These are phyloP conservation scores for Poeciliopsis prolifica DNA, from an alignment of 2,113 vertebrate species.

Conservation along the genomic window DNA sequence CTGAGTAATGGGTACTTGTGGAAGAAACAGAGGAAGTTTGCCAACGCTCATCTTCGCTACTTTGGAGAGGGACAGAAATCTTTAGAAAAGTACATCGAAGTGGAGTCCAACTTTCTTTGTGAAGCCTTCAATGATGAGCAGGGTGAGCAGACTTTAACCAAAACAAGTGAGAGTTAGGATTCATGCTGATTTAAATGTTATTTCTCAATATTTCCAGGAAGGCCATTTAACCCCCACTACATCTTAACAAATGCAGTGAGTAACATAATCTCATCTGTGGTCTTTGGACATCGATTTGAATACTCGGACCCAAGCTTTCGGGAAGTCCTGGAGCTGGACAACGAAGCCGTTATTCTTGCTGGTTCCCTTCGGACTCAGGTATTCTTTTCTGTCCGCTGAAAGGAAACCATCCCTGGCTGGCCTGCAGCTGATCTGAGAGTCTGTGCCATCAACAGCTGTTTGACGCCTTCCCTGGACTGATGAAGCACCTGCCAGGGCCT, in stretches of 20 bases:
- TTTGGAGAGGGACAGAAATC: constrained; percentile 82
- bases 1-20: constrained; percentile 78
- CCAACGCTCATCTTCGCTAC: constrained; percentile 77
- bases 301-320: constrained; percentile 83
- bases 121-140: constrained; percentile 82
- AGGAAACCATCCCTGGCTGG: not conserved
- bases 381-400: not conserved
- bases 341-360: constrained; percentile 67
- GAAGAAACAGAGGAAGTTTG: constrained; percentile 84
- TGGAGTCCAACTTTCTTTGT: constrained; percentile 78
- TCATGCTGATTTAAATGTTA: not conserved
- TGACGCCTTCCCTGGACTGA: constrained; percentile 75
- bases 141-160: constrained; percentile 62
- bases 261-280: constrained; percentile 85
- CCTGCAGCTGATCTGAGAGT: not conserved
- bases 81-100: constrained; percentile 79
- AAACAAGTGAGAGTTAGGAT: fast-evolving
- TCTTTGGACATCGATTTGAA: constrained; percentile 88
- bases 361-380: constrained; percentile 61
- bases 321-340: constrained; percentile 80
- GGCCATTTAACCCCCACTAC: constrained; percentile 85
- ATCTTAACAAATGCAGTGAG: constrained; percentile 82
- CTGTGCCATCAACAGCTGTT: constrained; percentile 74
- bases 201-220: constrained; percentile 67
- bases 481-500: constrained; percentile 82